A percentile compares a stretch with the other conserved stretches of the same genome.
phyloP scores from a whole-genome alignment of 2,888 invertebrate genomes.

The Arrhopalites spinosus region DNA sequence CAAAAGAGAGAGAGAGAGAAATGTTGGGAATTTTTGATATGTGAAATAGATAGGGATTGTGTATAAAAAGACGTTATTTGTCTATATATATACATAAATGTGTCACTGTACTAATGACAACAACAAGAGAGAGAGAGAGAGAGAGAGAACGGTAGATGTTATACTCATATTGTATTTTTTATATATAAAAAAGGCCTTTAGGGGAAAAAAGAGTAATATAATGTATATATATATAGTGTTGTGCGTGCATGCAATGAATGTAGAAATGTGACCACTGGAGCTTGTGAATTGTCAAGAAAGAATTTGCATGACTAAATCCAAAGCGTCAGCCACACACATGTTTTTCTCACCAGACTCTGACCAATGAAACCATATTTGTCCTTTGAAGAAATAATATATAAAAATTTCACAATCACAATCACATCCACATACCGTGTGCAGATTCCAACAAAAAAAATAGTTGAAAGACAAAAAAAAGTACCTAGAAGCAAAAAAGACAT shows the following conservation, averaged over 20 bases:
- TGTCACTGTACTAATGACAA: neutral
- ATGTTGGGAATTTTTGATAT: neutral
- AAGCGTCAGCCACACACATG: constrained; percentile 24
- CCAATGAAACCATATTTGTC: constrained; percentile 30
- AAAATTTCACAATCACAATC: constrained; percentile 19
- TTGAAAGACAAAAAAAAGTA: neutral
- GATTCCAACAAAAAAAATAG: neutral
- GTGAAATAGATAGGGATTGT: neutral
- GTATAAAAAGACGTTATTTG: neutral
- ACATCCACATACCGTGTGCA: neutral
- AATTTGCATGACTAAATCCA: constrained; percentile 28
- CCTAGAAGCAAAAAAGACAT: constrained; percentile 4
- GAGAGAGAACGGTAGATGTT: neutral
- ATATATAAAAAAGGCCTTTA: neutral
- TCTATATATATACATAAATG: neutral
- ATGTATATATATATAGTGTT: neutral
- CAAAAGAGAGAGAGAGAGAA: too few species aligned
- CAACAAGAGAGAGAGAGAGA: neutral
- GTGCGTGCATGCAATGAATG: neutral
- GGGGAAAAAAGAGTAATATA: neutral
- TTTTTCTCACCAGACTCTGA: constrained; percentile 28
- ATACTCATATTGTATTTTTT: neutral
- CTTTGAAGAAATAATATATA: too few species aligned
- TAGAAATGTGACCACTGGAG: constrained; percentile 25
- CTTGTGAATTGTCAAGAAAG: constrained; percentile 25